A percentile compares a stretch with the other conserved stretches of the same genome.
These are phyloP conservation scores for Lepus townsendii DNA, from an alignment of 2,797 vertebrate species.

Conservation along the genomic window DNA sequence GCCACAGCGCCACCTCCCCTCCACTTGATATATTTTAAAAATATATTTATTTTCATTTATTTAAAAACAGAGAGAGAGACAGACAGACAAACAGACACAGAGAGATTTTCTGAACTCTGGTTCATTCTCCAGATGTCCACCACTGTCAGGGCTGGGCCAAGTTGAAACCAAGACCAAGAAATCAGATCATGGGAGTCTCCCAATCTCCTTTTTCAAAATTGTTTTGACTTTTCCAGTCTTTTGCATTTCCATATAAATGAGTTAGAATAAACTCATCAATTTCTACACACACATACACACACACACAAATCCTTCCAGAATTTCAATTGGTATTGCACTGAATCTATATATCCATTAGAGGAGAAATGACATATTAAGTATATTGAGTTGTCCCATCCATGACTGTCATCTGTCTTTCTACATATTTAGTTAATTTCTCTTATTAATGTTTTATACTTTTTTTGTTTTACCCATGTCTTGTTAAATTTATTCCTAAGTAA, in stretches of 20 bases:
- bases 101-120: no score
- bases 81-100: no score
- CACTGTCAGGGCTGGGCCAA: no score
- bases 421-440: constrained; percentile 36
- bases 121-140: no score
- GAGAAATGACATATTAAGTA: neutral
- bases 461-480: neutral
- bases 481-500: constrained; percentile 21
- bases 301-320: neutral
- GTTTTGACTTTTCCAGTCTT: neutral
- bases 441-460: neutral
- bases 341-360: neutral
- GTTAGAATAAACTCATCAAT: constrained; percentile 13
- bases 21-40: no score
- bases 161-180: neutral
- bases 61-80: no score
- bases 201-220: constrained; percentile 2
- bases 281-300: neutral
- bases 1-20: no score
- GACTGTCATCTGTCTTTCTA: neutral
- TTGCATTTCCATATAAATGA: constrained; percentile 20
- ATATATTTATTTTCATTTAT: no score
- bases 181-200: neutral
- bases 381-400: neutral
- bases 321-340: neutral